Percentiles rank a stretch among this genome's conserved stretches.
Conservation (phyloP, 2,797 vertebrate species). For the Novumbra hubbsi region DNA sequence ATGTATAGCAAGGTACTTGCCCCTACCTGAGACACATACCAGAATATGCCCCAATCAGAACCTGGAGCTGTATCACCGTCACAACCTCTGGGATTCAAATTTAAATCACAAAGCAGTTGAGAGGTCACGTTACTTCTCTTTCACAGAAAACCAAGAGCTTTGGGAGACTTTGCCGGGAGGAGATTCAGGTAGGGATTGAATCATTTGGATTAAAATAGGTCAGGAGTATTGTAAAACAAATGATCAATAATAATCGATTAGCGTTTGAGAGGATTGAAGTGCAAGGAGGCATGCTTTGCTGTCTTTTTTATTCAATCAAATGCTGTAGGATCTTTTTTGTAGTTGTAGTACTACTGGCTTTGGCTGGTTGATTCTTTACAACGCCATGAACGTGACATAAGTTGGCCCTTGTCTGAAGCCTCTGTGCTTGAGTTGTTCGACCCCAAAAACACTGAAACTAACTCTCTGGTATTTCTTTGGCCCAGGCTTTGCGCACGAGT, state of each 20-base stretch:
- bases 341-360: not conserved
- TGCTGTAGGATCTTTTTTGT: not conserved
- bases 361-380: conserved; percentile 2
- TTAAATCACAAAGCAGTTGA: not conserved
- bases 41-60: conserved; percentile 3
- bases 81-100: not conserved
- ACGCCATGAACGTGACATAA: not conserved
- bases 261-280: not conserved
- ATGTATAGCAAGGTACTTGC: too few species aligned
- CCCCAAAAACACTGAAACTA: not conserved
- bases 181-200: not conserved
- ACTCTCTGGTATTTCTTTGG: conserved; percentile 2
- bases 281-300: not conserved
- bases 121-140: not conserved
- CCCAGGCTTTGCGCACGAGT: conserved; percentile 2
- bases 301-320: not conserved
- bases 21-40: not conserved
- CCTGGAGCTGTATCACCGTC: not conserved
- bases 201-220: not conserved
- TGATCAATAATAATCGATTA: not conserved
- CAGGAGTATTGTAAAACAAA: not conserved
- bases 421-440: not conserved
- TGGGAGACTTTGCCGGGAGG: not conserved
- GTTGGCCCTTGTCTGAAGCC: not conserved
- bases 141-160: not conserved